Base-by-base conservation (phyloP, 2,113 vertebrate genomes). In the Odocoileus hemionus region DNA sequence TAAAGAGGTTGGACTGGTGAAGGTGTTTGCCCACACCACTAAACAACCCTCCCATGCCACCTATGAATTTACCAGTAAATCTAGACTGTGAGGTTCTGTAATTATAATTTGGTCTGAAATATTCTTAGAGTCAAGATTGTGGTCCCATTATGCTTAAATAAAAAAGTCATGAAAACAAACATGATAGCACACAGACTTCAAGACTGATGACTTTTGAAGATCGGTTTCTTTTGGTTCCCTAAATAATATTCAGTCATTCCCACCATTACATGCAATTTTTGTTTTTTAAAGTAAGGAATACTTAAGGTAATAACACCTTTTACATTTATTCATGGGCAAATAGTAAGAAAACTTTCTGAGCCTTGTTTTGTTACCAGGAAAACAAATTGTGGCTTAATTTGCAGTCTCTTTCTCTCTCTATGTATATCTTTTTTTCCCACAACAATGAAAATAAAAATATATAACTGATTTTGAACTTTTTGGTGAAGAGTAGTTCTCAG, bases 71-170 rank as follows among this genome's bases (percentile, higher is more conserved):
- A 23, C 26, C 92, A 21, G 55, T 50, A 67, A 82, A 55, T 58
- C 94, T 95, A 64, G 8, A 36, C 36, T 90, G 11, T 45, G 54
- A 82, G 86, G 1, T 45, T 60, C 54, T 0, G 58, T 67, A 64
- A 86, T 52, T 23, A 43, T 76, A 36, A 5, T 57, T 93, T 54
- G 2, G 11, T 36, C 7, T 93, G 30, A 97, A 96, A 94, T 39
- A 98, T 36, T 3, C 6, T 79, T 52, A 55, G 0, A 8, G 9
- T 9, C 36, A 94, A 88, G 50, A 54, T 3, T 12, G 25, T 19
- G 61, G 85, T 57, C 33, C 6, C 9, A 33, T 47, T 28, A 91
- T 26, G 0, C 0, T 78, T 79, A 57, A 52, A 79, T 39, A 30
- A 28, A 76, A 93, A 0, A 39, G 19, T 5, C 52, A 30, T 16